Conservation (phyloP, 2,113 vertebrate species). For the Phylloscopus trochiloides region DNA sequence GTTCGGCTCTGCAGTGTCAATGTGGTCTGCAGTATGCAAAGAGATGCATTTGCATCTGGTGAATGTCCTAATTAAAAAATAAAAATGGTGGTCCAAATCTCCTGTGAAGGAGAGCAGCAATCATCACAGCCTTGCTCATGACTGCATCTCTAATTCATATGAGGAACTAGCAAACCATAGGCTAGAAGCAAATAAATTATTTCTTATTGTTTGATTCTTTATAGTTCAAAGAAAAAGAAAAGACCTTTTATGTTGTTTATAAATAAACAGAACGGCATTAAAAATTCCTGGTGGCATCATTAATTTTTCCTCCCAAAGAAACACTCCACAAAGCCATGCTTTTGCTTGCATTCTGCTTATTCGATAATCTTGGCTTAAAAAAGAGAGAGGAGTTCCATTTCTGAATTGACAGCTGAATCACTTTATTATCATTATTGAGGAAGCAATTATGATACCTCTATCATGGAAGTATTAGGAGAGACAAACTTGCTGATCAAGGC, state of each 20-base stretch:
- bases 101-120: neutral
- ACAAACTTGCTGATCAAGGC: neutral
- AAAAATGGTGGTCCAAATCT: rapidly evolving
- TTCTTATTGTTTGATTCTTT: neutral
- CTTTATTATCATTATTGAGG: neutral
- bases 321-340: neutral
- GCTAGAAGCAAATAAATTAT: neutral
- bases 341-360: neutral
- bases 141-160: neutral
- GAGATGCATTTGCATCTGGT: neutral
- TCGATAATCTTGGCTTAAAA: neutral
- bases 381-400: neutral
- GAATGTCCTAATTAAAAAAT: neutral
- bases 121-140: neutral
- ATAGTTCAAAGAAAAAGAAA: neutral
- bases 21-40: neutral
- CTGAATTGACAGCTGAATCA: neutral
- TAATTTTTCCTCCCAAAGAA: neutral
- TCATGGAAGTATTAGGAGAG: neutral
- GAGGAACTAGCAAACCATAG: neutral
- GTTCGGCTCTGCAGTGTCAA: neutral
- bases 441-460: neutral
- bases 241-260: neutral
- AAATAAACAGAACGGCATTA: neutral
- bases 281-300: neutral